Evolutionary conservation across 2,888 invertebrate genomes (phyloP), one percentile per base, ranked within the genome.

Genomic region (Atethmia centrago): DNA sequence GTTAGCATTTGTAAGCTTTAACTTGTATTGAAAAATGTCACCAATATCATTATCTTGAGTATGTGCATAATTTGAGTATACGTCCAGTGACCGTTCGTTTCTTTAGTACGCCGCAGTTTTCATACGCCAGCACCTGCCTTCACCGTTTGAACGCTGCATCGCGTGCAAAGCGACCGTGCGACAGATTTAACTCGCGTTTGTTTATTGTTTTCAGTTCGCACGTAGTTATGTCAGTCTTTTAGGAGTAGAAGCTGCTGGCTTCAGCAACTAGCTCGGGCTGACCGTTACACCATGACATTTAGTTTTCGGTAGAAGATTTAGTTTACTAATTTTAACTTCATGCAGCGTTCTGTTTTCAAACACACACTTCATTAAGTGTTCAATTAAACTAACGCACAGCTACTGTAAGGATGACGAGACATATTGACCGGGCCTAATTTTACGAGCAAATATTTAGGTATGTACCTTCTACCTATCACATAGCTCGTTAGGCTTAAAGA

Each of bases 161-260:
- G 75, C 82, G 77, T 80, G 78, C 79, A 66, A 25, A 71, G 80
- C 73, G 21, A 73, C 36, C 51, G 65, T 58, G 81, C 71, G 85
- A 88, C 87, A 82, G 85, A 88, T 88, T 88, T 87, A 89, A 80
- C 83, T 74, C 80, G 74, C 55, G 69, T 72, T 83, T 83, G 85
- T 85, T 87, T 88, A 85, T 84, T 72, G 68, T 73, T 65, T 71
- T 55, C 67, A 72, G 63, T 64, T 65, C 71, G 64, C 61, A 25
- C 49, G n/a, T 56, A 66, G 65, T 73, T 79, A 73, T 56, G 64
- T 59, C 79, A 49, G 47, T 55, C 5, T 28, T 63, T 21, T 36
- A 64, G 21, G 8, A 42, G 53, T 36, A 28, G 25, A 10, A 51
- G 58, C 51, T 70, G 53, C 81, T 80, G 64, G 62, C n/a, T 45